Conservation (phyloP, 2,113 vertebrate genomes). For the Pelusios castaneus region DNA sequence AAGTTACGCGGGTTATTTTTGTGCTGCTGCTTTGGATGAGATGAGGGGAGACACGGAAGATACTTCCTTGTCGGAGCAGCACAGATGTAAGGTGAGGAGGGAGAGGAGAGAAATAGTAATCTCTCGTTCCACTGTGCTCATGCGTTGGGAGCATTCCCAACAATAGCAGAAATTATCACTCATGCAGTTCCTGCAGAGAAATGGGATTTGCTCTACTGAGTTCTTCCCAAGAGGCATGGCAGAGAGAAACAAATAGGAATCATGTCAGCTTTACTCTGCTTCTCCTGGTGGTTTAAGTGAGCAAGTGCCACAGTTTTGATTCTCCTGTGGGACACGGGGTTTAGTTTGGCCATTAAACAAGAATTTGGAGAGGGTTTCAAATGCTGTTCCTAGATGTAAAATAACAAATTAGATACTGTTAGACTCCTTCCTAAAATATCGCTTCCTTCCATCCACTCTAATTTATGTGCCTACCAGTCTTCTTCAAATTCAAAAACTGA, state of each 20-base stretch:
- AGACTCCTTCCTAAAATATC: neutral
- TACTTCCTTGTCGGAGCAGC: neutral
- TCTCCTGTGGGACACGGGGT: neutral
- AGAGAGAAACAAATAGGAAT: neutral
- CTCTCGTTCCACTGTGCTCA: neutral
- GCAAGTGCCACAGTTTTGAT: neutral
- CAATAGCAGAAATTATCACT: neutral
- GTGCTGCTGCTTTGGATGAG: neutral
- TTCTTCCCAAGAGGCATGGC: rapidly evolving
- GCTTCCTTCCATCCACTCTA: neutral
- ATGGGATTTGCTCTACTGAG: neutral
- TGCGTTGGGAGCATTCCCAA: neutral
- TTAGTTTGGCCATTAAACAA: neutral
- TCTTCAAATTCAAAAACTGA: neutral
- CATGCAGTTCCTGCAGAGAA: no score
- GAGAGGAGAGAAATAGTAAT: neutral
- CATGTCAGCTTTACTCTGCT: neutral
- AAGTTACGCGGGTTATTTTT: neutral
- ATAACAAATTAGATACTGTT: neutral
- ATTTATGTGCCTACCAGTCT: neutral
- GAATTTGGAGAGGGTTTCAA: neutral
- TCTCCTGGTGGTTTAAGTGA: neutral
- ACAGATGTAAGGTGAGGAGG: neutral
- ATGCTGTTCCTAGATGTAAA: neutral
- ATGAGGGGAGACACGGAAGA: neutral